Conservation (phyloP, 1,140 invertebrate genomes). For the Drosophila sturtevanti region DNA sequence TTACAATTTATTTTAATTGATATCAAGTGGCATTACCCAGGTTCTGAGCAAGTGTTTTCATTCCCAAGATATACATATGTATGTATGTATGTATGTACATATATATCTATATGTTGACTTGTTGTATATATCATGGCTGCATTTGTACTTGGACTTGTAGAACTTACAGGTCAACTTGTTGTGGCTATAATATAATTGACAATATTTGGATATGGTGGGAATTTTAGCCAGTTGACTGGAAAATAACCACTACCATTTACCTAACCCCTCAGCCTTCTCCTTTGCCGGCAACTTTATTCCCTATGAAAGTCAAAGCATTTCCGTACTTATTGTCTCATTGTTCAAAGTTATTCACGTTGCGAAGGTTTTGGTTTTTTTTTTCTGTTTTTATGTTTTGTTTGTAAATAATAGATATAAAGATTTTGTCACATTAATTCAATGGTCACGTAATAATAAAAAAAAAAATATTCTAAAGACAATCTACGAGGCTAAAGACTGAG, state of each 20-base stretch:
- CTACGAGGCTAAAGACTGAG: slow-evolving; percentile 28
- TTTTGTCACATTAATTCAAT: slow-evolving; percentile 56
- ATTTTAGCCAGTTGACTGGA: slow-evolving; percentile 23
- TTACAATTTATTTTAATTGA: slow-evolving; percentile 75
- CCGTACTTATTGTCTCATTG: slow-evolving; percentile 39
- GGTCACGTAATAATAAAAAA: slow-evolving; percentile 56
- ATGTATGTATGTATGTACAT: slow-evolving; percentile 18
- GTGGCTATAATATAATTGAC: slow-evolving; percentile 48
- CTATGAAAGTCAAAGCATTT: slow-evolving; percentile 19
- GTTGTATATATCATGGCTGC: slow-evolving; percentile 26
- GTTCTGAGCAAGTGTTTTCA: slow-evolving; percentile 57
- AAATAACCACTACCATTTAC: slow-evolving; percentile 17
- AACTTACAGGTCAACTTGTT: slow-evolving; percentile 39
- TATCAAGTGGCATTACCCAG: slow-evolving; percentile 53
- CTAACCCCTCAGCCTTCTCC: neutral
- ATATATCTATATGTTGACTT: slow-evolving; percentile 11
- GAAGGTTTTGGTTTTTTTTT: slow-evolving; percentile 8
- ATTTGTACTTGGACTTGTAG: slow-evolving; percentile 46
- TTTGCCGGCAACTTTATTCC: slow-evolving; percentile 3
- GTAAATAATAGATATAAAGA: slow-evolving; percentile 36
- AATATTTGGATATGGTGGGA: slow-evolving; percentile 48
- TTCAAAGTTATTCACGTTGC: slow-evolving; percentile 30
- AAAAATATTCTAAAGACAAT: slow-evolving; percentile 61
- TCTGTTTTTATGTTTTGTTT: neutral
- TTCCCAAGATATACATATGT: slow-evolving; percentile 56